A percentile compares a stretch with the other conserved stretches of the same genome.
Conservation (phyloP, 2,797 vertebrate genomes). For the Leuciscus waleckii region DNA sequence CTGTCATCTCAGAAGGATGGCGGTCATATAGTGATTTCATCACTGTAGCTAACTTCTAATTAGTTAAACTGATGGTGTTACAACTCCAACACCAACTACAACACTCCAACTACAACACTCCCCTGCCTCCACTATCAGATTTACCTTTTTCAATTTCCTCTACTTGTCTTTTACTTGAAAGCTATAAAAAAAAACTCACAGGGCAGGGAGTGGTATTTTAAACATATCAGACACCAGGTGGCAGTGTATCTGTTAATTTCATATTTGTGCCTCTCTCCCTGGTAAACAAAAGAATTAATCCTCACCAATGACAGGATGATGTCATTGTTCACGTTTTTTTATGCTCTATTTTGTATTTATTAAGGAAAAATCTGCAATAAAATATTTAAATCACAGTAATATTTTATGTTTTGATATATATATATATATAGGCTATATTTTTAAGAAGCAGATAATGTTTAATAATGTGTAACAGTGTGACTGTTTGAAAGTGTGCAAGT, state of each 20-base stretch:
- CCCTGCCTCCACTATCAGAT: background rate
- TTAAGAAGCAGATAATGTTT: background rate
- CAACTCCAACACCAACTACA: background rate
- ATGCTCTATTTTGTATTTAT: background rate
- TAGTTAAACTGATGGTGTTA: background rate
- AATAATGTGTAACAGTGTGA: background rate
- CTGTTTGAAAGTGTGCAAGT: background rate
- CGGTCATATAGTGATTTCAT: background rate
- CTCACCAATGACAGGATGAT: conserved; percentile 12
- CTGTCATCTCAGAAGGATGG: background rate
- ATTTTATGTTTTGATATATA: too few relatives aligned
- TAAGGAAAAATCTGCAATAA: background rate
- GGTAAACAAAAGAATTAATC: conserved; percentile 27
- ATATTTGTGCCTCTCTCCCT: background rate
- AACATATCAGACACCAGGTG: conserved; percentile 35
- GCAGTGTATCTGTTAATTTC: conserved; percentile 29
- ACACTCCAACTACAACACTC: background rate
- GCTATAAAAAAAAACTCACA: background rate
- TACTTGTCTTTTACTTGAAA: background rate
- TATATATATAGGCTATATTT: too few relatives aligned
- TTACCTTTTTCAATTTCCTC: background rate
- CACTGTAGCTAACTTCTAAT: background rate
- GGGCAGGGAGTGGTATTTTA: background rate
- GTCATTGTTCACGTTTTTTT: conserved; percentile 3
- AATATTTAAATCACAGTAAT: background rate